Evolutionary conservation across 2,113 vertebrate species (phyloP).

Genomic region (Camelus dromedarius): DNA sequence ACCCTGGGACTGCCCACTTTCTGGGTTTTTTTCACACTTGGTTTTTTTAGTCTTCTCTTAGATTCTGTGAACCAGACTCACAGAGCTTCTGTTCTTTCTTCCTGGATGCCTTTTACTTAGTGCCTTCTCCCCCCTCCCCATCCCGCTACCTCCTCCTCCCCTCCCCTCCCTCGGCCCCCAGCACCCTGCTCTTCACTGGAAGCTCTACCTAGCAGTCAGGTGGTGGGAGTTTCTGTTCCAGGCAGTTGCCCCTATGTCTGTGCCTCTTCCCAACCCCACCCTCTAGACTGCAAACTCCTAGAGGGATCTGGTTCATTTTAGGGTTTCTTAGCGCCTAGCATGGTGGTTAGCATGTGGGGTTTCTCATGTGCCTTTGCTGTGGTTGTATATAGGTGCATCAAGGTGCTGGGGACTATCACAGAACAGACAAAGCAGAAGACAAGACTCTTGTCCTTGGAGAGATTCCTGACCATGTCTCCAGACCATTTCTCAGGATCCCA

Average conservation of each 20-base stretch:
- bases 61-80: background rate
- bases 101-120: background rate
- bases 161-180: accelerated
- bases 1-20: background rate
- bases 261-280: accelerated
- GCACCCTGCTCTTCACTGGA: background rate
- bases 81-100: background rate
- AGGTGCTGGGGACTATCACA: background rate
- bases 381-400: background rate
- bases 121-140: accelerated
- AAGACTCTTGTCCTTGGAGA: background rate
- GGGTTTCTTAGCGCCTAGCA: background rate
- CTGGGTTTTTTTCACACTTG: background rate
- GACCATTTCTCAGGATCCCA: background rate
- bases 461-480: background rate
- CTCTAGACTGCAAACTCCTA: background rate
- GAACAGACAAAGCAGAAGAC: background rate
- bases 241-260: background rate
- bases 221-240: background rate
- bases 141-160: too few species aligned
- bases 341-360: background rate
- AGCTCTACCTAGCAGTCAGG: background rate
- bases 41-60: background rate
- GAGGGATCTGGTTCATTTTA: background rate
- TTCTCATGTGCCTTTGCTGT: background rate